Evolutionary conservation across 1,140 invertebrate genomes (phyloP), one percentile per base, ranked within the genome.

Genomic region (Heliothis virescens): DNA sequence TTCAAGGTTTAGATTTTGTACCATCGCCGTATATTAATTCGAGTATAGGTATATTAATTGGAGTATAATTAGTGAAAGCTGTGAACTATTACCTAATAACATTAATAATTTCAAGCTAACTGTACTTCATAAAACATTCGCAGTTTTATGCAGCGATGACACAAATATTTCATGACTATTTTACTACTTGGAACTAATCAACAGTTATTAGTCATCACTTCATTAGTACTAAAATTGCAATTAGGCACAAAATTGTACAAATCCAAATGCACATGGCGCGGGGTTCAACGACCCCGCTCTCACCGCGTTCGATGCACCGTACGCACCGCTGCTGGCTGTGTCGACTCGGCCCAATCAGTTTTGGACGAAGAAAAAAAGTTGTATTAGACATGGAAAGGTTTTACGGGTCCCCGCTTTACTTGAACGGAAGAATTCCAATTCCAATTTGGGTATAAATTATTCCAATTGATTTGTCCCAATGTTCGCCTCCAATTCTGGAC

Each of bases 241-340:
- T 87, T 82, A 85, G 79, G 71, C 78, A 81, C 59, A 80, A 83
- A 83, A 84, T 77, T 82, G 80, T 75, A 82, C 55, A 75, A 63
- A 82, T 60, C 55, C 16, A 71, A 92, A 91, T 93, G 91, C 91
- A 92, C 91, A 92, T 90, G 91, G 91, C 86, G 87, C 75, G n/a
- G 63, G 85, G 93, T 90, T 92, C 91, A 88, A 84, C 86, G 93
- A 91, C 92, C 92, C 83, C 87, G 86, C 91, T 92, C 91, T 91
- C 91, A 89, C 91, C 90, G 91, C 91, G 92, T 92, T 93, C 92
- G 91, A 92, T 93, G 93, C 92, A 94, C 91, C 88, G 90, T 79
- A 83, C 86, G 82, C 82, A 83, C 86, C 88, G 83, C 85, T 85
- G 81, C 73, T 83, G 81, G 82, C 84, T 82, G 76, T 82, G 82